phyloP scores from a whole-genome alignment of 2,888 invertebrate genomes.

The Lycophotia porphyrea region DNA sequence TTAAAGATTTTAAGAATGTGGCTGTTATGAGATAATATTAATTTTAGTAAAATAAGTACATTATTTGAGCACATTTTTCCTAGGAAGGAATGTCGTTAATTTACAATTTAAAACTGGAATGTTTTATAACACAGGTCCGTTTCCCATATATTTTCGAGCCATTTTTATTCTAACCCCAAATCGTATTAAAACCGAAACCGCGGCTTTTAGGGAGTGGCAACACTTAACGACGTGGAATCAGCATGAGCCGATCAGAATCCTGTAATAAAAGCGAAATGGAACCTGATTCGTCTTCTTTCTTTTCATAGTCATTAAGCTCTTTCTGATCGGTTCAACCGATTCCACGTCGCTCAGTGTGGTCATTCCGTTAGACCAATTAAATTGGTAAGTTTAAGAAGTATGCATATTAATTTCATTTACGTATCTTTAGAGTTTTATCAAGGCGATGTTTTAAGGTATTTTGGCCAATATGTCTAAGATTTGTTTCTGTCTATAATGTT shows the following conservation, averaged over 20 bases:
- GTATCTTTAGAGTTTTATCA: conserved; percentile 41
- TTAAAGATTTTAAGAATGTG: neutral
- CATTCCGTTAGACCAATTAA: conserved; percentile 15
- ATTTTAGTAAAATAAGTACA: conserved; percentile 46
- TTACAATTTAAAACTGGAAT: conserved; percentile 44
- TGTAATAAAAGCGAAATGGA: neutral
- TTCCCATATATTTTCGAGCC: conserved; percentile 7
- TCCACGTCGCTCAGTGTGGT: neutral
- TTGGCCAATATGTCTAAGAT: conserved; percentile 56
- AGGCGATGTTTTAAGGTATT: conserved; percentile 57
- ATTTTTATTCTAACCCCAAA: conserved; percentile 23
- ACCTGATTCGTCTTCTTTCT: neutral
- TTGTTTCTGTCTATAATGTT: conserved; percentile 49
- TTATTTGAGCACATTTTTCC: conserved; percentile 54
- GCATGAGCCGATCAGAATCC: neutral
- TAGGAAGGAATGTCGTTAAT: conserved; percentile 27
- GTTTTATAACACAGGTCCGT: conserved; percentile 6
- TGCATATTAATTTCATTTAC: conserved; percentile 25
- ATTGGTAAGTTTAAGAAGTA: conserved; percentile 50
- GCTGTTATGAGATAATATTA: neutral
- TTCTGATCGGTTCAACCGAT: neutral
- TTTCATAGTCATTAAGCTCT: neutral
- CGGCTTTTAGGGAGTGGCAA: neutral
- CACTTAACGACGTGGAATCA: neutral
- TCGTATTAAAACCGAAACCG: neutral